Conservation (phyloP, 2,888 invertebrate genomes). For the Dryobota labecula region DNA sequence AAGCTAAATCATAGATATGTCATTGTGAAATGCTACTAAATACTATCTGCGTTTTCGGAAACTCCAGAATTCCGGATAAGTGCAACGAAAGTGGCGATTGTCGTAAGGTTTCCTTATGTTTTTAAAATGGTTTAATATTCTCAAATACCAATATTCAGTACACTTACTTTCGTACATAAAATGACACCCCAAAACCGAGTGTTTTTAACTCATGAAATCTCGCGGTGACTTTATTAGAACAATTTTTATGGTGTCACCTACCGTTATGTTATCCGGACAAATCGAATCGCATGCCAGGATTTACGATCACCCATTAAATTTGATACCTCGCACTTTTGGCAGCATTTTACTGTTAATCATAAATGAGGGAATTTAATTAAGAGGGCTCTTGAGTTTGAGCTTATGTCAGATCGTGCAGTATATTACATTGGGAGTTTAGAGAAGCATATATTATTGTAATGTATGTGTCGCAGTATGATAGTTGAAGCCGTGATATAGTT, state of each 20-base stretch:
- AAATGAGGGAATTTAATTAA: slow-evolving; percentile 68
- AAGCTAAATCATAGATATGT: too few species aligned
- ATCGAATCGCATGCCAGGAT: slow-evolving; percentile 72
- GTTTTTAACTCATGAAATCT: slow-evolving; percentile 59
- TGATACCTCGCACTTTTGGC: slow-evolving; percentile 69
- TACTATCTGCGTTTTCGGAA: background rate
- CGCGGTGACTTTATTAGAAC: slow-evolving; percentile 55
- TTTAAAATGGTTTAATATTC: background rate
- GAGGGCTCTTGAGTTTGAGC: slow-evolving; percentile 18
- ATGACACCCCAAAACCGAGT: slow-evolving; percentile 25
- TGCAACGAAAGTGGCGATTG: too few species aligned
- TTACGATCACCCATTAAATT: slow-evolving; percentile 73
- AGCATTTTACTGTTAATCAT: slow-evolving; percentile 68
- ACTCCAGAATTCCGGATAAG: too few species aligned
- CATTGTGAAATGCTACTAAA: too few species aligned
- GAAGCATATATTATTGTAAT: background rate
- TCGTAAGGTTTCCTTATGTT: background rate
- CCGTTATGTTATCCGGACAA: slow-evolving; percentile 61
- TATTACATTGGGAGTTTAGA: slow-evolving; percentile 9
- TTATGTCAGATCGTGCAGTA: slow-evolving; percentile 15
- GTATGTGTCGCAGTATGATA: too few species aligned
- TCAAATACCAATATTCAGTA: background rate
- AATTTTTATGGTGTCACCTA: slow-evolving; percentile 69
- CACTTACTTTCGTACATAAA: slow-evolving; percentile 46
- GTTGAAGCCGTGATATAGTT: too few species aligned